Evolutionary conservation across 2,888 invertebrate genomes (phyloP), one percentile per base, ranked within the genome.

Genomic region (Caradrina clavipalpis): DNA sequence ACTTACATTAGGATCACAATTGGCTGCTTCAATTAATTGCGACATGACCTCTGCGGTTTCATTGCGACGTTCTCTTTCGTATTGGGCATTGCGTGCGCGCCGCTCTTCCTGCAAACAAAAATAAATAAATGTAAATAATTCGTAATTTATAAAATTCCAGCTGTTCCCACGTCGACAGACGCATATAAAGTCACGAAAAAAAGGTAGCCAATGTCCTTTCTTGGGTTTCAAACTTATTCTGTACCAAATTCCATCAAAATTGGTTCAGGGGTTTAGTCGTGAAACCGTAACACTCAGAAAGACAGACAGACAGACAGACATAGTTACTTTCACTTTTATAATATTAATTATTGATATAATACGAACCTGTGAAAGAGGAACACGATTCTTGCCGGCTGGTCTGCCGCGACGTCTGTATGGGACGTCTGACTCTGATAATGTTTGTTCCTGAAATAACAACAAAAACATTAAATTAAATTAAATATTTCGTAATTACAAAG

Each of bases 21-120:
- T 74, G 0, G 83, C 81, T 17, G 88, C 90, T 57, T 83, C 81
- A 0, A 89, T 87, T 0, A 92, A 68, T 7, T 88, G 75, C 0
- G 76, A 56, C 80, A 89, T 86, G 0, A 88, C 89, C 22, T 87
- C 86, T 2, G 91, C 85, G 2, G 83, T 85, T 55, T 89, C 90
- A 26, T 81, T 76, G 13, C 92, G 85, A 15, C 91, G 83, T 77
- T 90, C 89, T 45, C 88, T 84, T 66, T 92, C 92, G 53, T 92
- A 92, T 7, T 83, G 87, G 0, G 92, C 89, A 42, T 92, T 92
- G 11, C 92, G 87, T 2, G 90, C 89, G 2, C 91, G 88, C 1
- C 88, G 76, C 62, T 92, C 89, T 45, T 85, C 87, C 92, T 92
- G 54, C 10, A 39, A 70, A 67, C 0, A 62, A 26, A 0, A 35